Base-by-base conservation (phyloP, 2,113 vertebrate species). In the Myocastor coypus region DNA sequence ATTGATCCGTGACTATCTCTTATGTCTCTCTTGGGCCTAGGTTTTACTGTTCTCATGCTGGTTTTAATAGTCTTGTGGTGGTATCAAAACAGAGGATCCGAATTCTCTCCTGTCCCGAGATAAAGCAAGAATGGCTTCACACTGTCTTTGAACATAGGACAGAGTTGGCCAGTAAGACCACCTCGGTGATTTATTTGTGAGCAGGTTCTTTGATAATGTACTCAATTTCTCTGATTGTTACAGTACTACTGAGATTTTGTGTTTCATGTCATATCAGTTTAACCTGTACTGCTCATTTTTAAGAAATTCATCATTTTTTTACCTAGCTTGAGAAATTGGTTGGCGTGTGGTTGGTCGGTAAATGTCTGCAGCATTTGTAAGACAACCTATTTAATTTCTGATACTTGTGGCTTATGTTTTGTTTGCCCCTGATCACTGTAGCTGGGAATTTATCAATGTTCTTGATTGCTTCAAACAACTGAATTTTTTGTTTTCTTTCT, bases 161-260 rank as follows among this genome's bases (percentile, higher is more conserved):
- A 66, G 32, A 69, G 92, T 89, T 83, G 42, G 83, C 20, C 32
- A 46, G 55, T 52, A 13, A 87, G 92, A 66, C 34, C 2, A 61
- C 63, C 57, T 85, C n/a, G 16, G 7, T 57, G 1, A 82, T 91
- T 86, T 69, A 95, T 92, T 52, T 86, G 19, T 75, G 46, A n/a
- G n/a, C 89, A 73, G 22, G 9, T 66, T 82, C 92, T 75, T 78
- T 59, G 10, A 63, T 83, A 92, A 97, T 87, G 3, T 80, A n/a
- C 91, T 86, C 64, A 86, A 86, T 83, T 69, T 91, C 83, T 94
- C 42, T 91, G 55, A 80, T 64, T 55, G 55, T 42, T 75, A 4
- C n/a, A 57, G 42, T 3, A 14, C 22, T 86, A 64, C 68, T 83
- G 59, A 93, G n/a, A 91, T 86, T 88, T 96, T 91, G 83, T 91